A percentile compares a stretch with the other conserved stretches of the same genome.
Conservation (phyloP, 2,113 vertebrate genomes). For the Sarotherodon lohbergeri region DNA sequence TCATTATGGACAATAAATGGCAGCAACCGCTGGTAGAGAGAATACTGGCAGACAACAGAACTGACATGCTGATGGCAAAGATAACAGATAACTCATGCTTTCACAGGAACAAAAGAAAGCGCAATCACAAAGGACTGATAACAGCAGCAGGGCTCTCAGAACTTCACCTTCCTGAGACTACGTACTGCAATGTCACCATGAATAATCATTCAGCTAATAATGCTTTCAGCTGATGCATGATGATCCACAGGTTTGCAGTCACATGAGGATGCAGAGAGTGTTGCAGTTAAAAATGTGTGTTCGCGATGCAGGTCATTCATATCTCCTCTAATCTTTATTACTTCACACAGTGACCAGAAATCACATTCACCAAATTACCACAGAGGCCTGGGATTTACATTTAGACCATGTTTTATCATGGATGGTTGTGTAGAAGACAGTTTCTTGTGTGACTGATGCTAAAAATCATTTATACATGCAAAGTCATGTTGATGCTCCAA, state of each 20-base stretch:
- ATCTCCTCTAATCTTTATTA: not conserved
- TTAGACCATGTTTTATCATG: not conserved
- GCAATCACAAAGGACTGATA: not conserved
- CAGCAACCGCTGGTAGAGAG: not conserved
- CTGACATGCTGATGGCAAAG: not conserved
- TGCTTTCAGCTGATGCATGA: not conserved
- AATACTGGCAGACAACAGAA: not conserved
- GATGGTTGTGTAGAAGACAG: not conserved
- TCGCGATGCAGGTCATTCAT: not conserved
- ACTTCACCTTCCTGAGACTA: not conserved
- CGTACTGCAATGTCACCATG: not conserved
- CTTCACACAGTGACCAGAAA: not conserved
- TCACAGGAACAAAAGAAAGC: not conserved
- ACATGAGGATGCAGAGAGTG: not conserved
- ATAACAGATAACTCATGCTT: not conserved
- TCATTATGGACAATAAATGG: not conserved
- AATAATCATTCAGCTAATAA: not conserved
- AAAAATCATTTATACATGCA: not conserved
- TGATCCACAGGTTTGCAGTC: not conserved
- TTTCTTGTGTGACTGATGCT: slow-evolving; percentile 3
- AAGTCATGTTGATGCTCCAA: not conserved
- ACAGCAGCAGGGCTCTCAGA: not conserved
- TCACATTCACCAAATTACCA: not conserved
- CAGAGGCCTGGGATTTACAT: not conserved
- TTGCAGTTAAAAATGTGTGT: not conserved